Percentiles rank a stretch among this genome's conserved stretches.
Evolutionary conservation across 2,888 invertebrate species (phyloP).

Genomic region (Incurvaria masculella): DNA sequence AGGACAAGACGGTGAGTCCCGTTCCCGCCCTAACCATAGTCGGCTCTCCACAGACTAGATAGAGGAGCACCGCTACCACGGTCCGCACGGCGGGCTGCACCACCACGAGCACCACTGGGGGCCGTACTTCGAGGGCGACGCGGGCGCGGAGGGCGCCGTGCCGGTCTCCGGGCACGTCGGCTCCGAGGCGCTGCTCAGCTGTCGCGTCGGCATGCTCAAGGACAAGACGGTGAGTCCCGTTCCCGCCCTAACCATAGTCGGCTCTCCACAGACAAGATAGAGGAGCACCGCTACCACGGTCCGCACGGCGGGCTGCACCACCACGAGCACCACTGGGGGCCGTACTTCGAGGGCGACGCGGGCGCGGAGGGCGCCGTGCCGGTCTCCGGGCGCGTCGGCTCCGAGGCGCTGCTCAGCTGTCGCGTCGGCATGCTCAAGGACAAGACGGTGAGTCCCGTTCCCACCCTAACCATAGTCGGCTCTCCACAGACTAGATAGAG

Average conservation of each 20-base stretch:
- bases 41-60: constrained; percentile 48
- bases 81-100: constrained; percentile 53
- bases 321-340: constrained; percentile 70
- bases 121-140: constrained; percentile 64
- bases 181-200: constrained; percentile 62
- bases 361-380: constrained; percentile 54
- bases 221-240: constrained; percentile 68
- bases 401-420: constrained; percentile 63
- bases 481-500: constrained; percentile 47
- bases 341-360: constrained; percentile 63
- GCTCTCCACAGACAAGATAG: constrained; percentile 48
- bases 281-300: constrained; percentile 41
- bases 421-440: constrained; percentile 68
- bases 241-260: too few relatives aligned
- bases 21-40: too few relatives aligned
- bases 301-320: constrained; percentile 58
- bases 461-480: too few relatives aligned
- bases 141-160: constrained; percentile 53
- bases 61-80: constrained; percentile 42
- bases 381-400: constrained; percentile 60
- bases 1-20: constrained; percentile 67
- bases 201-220: constrained; percentile 67
- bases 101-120: constrained; percentile 72
- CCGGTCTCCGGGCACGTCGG: constrained; percentile 61
- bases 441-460: constrained; percentile 65